Conservation (phyloP, 2,888 invertebrate genomes). For the Cheilosia scutellata region DNA sequence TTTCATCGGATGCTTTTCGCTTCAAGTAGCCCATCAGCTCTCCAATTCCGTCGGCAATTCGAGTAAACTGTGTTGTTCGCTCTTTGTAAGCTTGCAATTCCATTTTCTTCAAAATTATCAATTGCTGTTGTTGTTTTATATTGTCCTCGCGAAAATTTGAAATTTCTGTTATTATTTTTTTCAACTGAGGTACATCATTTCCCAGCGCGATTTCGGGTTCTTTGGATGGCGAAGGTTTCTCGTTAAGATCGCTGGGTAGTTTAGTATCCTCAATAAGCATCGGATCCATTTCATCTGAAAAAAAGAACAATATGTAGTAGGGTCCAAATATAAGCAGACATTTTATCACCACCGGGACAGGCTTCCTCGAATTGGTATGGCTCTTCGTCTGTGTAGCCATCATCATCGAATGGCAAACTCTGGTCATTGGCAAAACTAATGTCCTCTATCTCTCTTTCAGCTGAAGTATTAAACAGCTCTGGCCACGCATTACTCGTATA, state of each 20-base stretch:
- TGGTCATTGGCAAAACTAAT: constrained; percentile 66
- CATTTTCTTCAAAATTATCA: constrained; percentile 30
- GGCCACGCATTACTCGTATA: constrained; percentile 36
- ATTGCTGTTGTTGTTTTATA: constrained; percentile 27
- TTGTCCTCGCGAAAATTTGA: constrained; percentile 41
- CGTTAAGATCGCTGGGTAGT: not conserved
- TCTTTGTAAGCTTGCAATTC: constrained; percentile 50
- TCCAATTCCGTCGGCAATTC: constrained; percentile 39
- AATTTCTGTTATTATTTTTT: constrained; percentile 39
- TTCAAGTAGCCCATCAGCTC: constrained; percentile 28
- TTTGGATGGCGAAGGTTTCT: not conserved
- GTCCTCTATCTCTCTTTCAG: not conserved
- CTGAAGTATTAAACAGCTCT: constrained; percentile 13
- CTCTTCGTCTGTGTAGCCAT: constrained; percentile 38
- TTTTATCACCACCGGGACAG: not conserved
- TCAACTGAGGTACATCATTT: not conserved
- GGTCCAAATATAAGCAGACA: constrained; percentile 5
- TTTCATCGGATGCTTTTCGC: constrained; percentile 5
- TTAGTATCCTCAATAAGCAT: constrained; percentile 35
- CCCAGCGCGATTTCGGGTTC: not conserved
- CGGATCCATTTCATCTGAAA: constrained; percentile 42
- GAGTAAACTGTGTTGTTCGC: constrained; percentile 40
- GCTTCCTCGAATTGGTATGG: constrained; percentile 52
- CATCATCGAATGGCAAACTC: constrained; percentile 54
- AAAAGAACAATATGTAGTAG: not conserved